Conservation (phyloP, 2,113 vertebrate genomes). For the Nothocercus julius region DNA sequence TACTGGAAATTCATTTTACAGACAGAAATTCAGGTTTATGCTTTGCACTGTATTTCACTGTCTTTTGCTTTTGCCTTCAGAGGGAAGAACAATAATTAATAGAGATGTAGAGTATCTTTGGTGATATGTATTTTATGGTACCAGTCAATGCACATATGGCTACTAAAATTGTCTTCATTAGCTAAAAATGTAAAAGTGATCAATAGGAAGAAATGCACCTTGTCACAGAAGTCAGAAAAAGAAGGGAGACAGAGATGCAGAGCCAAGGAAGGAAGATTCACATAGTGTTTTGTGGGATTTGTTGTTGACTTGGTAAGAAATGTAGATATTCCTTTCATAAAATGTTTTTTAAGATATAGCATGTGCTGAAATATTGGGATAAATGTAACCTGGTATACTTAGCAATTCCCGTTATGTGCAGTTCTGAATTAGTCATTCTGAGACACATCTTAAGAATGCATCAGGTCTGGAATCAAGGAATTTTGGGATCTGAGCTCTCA, state of each 20-base stretch:
- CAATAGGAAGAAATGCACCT: not conserved
- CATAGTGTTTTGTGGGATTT: not conserved
- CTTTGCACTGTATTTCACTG: constrained; percentile 40
- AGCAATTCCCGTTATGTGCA: not conserved
- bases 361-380: not conserved
- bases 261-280: not conserved
- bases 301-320: not conserved
- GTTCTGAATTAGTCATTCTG: not conserved
- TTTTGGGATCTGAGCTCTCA: not conserved
- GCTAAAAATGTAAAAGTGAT: constrained; percentile 2
- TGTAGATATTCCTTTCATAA: not conserved
- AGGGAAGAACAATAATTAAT: constrained; percentile 20
- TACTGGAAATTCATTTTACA: constrained; percentile 41
- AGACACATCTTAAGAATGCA: not conserved
- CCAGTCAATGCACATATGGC: constrained; percentile 32
- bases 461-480: not conserved
- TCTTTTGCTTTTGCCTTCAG: constrained; percentile 55
- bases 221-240: not conserved
- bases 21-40: constrained; percentile 14
- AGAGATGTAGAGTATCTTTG: not conserved
- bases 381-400: not conserved
- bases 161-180: not conserved
- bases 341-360: not conserved
- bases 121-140: constrained; percentile 7
- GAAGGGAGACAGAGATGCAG: not conserved